Evolutionary conservation across 1,140 invertebrate species (phyloP), one percentile per base, ranked within the genome.

Genomic region (Drosophila leontia): DNA sequence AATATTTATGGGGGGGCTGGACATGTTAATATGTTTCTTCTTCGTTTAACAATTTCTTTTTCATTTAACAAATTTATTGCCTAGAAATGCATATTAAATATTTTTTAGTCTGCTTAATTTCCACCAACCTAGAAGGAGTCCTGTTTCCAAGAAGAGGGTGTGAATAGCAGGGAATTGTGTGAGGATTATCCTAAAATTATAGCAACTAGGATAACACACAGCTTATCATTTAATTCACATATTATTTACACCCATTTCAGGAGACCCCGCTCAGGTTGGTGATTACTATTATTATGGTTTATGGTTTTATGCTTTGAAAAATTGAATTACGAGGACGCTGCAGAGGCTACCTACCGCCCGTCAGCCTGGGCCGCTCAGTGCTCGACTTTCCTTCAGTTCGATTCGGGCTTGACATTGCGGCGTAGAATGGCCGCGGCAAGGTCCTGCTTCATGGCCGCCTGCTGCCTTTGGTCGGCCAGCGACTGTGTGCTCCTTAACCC

Each of bases 401-500:
- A 88, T 47, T 93, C 92, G 51, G 91, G 88, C 67, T 93, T 93
- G 32, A 92, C 92, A 75, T 92, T 93, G 57, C 97, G 94, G 85
- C 95, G 96, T 91, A 97, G 95, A 63, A 98, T 94, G 47, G 96
- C 97, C 29, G 95, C 95, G 8, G 97, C 97, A 58, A 99, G 94
- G 92, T 99, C 98, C 92, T 97, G 97, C 88, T 96, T 95, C 68
- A 99, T 94, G 26, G 96, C 97, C 42, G 96, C 96, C 88, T 97
- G 97, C 85, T 97, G 95, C 79, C 95, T 95, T 78, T 96, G 96
- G 92, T 98, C 97, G 17, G 96, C 95, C 35, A 99, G 93, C 3
- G 97, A 96, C 88, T 97, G 95, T 62, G 98, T 95, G 47, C 97
- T 98, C 53, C 99, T 95, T 70, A 99, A 94, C n/a, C 98, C 98